Evolutionary conservation across 2,888 invertebrate genomes (phyloP).

Genomic region (Parnassius glacialis): DNA sequence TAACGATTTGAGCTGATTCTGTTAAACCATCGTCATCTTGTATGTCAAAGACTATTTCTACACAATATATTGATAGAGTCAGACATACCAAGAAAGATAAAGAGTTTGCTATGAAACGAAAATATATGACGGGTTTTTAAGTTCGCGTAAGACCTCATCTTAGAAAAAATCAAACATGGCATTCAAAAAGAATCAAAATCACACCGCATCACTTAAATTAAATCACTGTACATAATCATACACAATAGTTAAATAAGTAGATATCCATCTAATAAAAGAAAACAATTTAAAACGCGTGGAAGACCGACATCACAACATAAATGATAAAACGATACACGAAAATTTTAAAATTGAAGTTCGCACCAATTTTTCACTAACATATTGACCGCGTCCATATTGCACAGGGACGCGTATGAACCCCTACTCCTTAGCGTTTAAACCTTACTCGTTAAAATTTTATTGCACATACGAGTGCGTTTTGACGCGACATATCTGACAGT

Average conservation of each 20-base stretch:
- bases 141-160: constrained; percentile 34
- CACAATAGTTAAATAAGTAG: constrained; percentile 63
- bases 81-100: constrained; percentile 29
- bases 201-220: constrained; percentile 45
- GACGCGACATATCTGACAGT: constrained; percentile 8
- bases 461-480: constrained; percentile 24
- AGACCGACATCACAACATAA: constrained; percentile 80
- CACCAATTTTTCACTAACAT: constrained; percentile 46
- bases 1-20: constrained; percentile 74
- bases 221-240: constrained; percentile 61
- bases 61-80: constrained; percentile 36
- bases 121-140: constrained; percentile 35
- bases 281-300: constrained; percentile 67
- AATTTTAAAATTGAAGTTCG: constrained; percentile 53
- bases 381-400: constrained; percentile 17
- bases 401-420: constrained; percentile 18
- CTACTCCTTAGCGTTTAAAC: constrained; percentile 11
- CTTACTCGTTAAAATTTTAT: constrained; percentile 26
- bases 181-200: constrained; percentile 46
- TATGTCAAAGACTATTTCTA: constrained; percentile 41
- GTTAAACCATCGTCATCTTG: constrained; percentile 47
- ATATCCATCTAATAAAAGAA: constrained; percentile 54
- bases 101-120: constrained; percentile 27
- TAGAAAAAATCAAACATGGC: constrained; percentile 48
- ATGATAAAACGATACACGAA: constrained; percentile 62